Evolutionary conservation across 2,888 invertebrate genomes (phyloP).

Genomic region (Tenodera sinensis): DNA sequence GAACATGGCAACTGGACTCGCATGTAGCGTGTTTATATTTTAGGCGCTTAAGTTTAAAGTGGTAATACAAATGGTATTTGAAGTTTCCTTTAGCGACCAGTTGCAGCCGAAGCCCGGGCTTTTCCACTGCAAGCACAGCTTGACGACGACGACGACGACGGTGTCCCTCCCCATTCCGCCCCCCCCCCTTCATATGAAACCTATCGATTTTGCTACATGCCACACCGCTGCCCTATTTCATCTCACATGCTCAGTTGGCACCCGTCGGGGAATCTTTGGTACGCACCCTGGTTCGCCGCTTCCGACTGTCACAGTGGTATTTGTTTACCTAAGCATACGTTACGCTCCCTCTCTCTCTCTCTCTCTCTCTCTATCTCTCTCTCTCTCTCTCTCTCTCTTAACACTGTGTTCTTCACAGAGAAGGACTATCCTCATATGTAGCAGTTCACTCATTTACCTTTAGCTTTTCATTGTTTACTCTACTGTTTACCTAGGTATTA

Average conservation of each 20-base stretch:
- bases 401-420: too few relatives aligned
- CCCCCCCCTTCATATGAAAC: background rate
- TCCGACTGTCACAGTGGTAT: background rate
- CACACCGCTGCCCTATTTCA: background rate
- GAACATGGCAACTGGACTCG: too few relatives aligned
- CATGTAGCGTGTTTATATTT: too few relatives aligned
- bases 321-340: background rate
- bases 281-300: background rate
- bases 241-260: background rate
- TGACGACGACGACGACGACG: background rate
- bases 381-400: too few relatives aligned
- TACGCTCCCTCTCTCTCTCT: too few relatives aligned
- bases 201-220: background rate
- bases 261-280: background rate
- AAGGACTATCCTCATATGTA: too few relatives aligned
- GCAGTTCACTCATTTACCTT: too few relatives aligned
- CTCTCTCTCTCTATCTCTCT: too few relatives aligned
- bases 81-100: background rate
- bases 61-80: background rate
- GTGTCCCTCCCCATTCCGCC: background rate
- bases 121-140: background rate
- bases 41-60: background rate
- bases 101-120: background rate
- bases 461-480: too few relatives aligned
- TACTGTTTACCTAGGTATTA: too few relatives aligned